Percentiles rank a stretch among this genome's conserved stretches.
Evolutionary conservation across 1,140 invertebrate species (phyloP).

Genomic region (Trypoxylus dichotomus): DNA sequence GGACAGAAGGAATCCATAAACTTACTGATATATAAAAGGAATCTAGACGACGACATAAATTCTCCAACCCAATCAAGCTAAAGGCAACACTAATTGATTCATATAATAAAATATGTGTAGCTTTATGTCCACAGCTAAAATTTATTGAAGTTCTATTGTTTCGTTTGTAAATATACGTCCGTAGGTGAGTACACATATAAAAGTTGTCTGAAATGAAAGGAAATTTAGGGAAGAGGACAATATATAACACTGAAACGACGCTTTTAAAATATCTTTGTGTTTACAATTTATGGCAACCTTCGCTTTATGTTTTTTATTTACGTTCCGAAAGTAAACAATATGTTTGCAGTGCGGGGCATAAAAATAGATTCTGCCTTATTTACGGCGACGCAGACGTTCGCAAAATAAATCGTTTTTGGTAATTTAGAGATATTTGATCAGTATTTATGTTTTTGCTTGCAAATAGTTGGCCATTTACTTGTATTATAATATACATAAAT

Average conservation of each 20-base stretch:
- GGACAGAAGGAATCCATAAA: too few species aligned
- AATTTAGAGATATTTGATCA: not conserved
- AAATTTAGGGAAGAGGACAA: not conserved
- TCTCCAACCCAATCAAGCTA: not conserved
- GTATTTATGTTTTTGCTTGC: not conserved
- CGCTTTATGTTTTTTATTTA: not conserved
- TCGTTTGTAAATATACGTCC: not conserved
- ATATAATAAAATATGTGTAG: not conserved
- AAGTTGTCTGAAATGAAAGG: not conserved
- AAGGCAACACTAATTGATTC: not conserved
- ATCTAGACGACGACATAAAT: too few species aligned
- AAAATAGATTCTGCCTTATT: not conserved
- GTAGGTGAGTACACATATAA: not conserved
- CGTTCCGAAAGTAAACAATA: not conserved
- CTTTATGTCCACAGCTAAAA: not conserved
- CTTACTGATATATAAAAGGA: too few species aligned
- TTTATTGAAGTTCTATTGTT: not conserved
- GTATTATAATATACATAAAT: not conserved
- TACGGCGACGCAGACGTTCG: too few species aligned
- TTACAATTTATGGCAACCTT: not conserved
- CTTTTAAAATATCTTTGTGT: slow-evolving; percentile 18
- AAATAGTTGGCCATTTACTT: not conserved
- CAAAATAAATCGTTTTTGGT: not conserved
- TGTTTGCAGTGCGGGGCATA: not conserved
- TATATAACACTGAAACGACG: not conserved